phyloP scores from a whole-genome alignment of 2,113 vertebrate genomes.

The Riparia riparia region DNA sequence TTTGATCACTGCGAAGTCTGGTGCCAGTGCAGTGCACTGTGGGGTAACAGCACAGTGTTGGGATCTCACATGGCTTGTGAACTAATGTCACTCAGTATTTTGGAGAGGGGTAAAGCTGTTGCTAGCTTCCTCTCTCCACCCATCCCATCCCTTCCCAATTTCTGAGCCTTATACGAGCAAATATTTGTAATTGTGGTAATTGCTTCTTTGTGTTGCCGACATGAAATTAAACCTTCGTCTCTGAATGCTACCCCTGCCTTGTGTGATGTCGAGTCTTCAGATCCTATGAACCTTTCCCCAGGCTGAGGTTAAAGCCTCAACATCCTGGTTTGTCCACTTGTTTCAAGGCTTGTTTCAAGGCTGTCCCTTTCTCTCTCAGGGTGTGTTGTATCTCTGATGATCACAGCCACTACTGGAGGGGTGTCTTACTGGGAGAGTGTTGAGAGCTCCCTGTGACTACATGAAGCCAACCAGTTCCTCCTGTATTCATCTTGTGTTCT shows the following conservation, averaged over 20 bases:
- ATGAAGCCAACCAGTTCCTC: background rate
- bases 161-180: slow-evolving; percentile 35
- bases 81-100: background rate
- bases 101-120: background rate
- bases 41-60: background rate
- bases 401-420: background rate
- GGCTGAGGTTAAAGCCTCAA: background rate
- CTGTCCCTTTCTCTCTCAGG: background rate
- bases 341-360: background rate
- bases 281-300: background rate
- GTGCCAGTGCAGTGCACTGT: background rate
- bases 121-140: background rate
- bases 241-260: background rate
- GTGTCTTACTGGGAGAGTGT: background rate
- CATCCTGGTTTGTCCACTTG: background rate
- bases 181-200: slow-evolving; percentile 37
- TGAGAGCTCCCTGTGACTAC: background rate
- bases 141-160: background rate
- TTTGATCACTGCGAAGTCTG: background rate
- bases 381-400: background rate
- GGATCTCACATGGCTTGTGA: background rate
- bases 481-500: background rate
- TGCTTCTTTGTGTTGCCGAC: slow-evolving; percentile 45
- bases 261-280: background rate
- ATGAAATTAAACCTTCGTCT: slow-evolving; percentile 57